Evolutionary conservation across 2,888 invertebrate species (phyloP).

Genomic region (Allophyes oxyacanthae): DNA sequence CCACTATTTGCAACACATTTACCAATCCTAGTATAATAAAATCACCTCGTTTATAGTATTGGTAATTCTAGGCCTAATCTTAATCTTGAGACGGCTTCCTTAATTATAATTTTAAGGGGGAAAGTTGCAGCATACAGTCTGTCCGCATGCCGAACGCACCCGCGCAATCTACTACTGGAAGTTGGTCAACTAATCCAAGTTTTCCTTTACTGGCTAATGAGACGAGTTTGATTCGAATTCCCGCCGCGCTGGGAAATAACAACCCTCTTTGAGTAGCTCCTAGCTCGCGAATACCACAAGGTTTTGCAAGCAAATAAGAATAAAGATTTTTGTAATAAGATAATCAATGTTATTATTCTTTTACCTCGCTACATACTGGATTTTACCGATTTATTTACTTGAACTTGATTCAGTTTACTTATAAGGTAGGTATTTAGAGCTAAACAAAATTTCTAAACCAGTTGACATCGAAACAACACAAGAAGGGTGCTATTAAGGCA

Average conservation of each 20-base stretch:
- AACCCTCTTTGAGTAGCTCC: constrained; percentile 64
- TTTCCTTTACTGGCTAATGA: constrained; percentile 87
- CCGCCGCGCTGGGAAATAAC: constrained; percentile 71
- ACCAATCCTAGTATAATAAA: constrained; percentile 12
- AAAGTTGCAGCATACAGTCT: constrained; percentile 58
- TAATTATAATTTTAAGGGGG: constrained; percentile 58
- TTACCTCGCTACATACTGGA: background rate
- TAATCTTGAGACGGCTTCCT: constrained; percentile 36
- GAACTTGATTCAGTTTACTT: background rate
- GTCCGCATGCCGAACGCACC: constrained; percentile 67
- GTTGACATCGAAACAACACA: background rate
- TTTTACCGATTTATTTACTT: background rate
- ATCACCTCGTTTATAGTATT: constrained; percentile 14
- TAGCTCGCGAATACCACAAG: constrained; percentile 39
- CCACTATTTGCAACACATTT: constrained; percentile 48
- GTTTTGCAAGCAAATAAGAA: constrained; percentile 45
- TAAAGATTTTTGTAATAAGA: constrained; percentile 25
- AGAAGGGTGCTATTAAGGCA: background rate
- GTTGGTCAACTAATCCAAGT: constrained; percentile 89
- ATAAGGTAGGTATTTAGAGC: background rate
- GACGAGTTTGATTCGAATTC: constrained; percentile 87
- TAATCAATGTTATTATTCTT: constrained; percentile 3
- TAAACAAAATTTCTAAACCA: background rate
- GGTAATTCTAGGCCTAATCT: constrained; percentile 16
- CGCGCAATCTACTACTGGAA: constrained; percentile 73